Base-by-base conservation (phyloP, 2,888 invertebrate species). In the Acanthococcus lagerstroemiae region DNA sequence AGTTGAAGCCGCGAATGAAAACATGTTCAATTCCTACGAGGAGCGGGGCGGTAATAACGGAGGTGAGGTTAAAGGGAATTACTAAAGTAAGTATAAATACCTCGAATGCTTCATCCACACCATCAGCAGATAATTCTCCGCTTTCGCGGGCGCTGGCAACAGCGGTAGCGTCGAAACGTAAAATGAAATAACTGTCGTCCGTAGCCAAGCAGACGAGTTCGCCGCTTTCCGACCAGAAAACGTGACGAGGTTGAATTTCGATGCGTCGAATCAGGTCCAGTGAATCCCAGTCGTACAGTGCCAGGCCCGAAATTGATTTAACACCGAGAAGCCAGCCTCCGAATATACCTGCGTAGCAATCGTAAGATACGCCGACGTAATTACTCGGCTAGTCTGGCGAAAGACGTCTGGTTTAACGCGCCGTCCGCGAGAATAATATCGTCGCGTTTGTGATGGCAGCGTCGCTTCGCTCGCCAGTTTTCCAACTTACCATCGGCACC, bases 201-300 rank as follows among this genome's bases (percentile, higher is more conserved):
- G 95, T 92, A 0, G 95, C 94, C 52, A 99, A 82, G 73, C 95
- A 94, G 15, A 96, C 90, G 55, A 97, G 80, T 72, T 88, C 88
- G 2, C 96, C 95, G 75, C 87, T 90, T 77, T 99, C 99, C 44
- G 95, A 92, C 99, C 99, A 99, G 76, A 88, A 94, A 24, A 99
- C 90, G 74, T 90, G 87, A 71, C 83, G 84, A 1, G 94, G 95
- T 77, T 90, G 92, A 72, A 97, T 96, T 79, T 99, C 99, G 73
- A 99, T 97, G 55, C 97, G 85, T 67, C 99, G 83, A 44, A 99
- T 83, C 60, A 99, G 80, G 70, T 92, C 91, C 68, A 93, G 78
- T 15, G 87, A 84, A 73, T 99, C 97, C 99, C 99, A 99, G 74
- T 99, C 97, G 74, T 94, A 99, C 77, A 99, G 95, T 0, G 90